These are phyloP conservation scores for Autographa pulchrina DNA, from an alignment of 2,888 invertebrate species.

Conservation along the genomic window DNA sequence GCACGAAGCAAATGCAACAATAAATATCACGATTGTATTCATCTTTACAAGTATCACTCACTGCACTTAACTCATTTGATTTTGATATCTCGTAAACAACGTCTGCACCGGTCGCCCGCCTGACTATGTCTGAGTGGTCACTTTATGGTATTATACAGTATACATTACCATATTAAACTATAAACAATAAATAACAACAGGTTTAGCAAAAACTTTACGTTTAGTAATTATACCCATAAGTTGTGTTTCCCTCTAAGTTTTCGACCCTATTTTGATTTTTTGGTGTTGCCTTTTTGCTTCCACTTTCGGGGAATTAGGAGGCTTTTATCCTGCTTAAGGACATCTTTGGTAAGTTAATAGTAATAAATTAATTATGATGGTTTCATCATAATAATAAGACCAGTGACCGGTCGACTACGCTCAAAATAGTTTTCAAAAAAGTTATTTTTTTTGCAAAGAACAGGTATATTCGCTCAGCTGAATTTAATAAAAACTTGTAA, in stretches of 20 bases:
- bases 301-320: neutral
- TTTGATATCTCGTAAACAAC: neutral
- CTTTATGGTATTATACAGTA: neutral
- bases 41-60: slow-evolving; percentile 2
- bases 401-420: neutral
- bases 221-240: neutral
- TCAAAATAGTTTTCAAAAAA: neutral
- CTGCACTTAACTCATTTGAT: neutral
- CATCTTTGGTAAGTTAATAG: neutral
- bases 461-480: neutral
- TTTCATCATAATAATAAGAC: no score
- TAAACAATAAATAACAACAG: slow-evolving; percentile 3
- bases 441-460: neutral
- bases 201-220: neutral
- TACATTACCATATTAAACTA: slow-evolving; percentile 4
- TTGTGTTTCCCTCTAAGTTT: neutral
- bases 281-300: neutral
- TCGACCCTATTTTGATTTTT: neutral
- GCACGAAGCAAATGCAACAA: neutral
- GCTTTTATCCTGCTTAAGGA: neutral
- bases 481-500: neutral
- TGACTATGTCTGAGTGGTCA: neutral
- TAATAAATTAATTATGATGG: neutral
- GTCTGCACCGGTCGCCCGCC: neutral
- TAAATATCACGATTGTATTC: neutral